phyloP scores from a whole-genome alignment of 2,888 invertebrate genomes.

The Azorinus chamasolen region DNA sequence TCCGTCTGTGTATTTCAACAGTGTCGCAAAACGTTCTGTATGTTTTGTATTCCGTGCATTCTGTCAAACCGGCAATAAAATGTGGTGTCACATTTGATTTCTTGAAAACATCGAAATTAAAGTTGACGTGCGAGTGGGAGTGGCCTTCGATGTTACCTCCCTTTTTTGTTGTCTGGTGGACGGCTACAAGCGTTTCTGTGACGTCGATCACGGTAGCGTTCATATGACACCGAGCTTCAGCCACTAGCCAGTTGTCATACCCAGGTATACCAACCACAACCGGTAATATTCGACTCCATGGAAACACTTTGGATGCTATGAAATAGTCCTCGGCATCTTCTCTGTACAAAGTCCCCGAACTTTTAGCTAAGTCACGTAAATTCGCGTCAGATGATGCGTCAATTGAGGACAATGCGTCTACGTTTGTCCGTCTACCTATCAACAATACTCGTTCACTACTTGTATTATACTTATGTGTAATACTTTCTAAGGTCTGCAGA shows the following conservation, averaged over 20 bases:
- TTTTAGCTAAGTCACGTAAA: constrained; percentile 25
- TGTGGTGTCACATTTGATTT: constrained; percentile 47
- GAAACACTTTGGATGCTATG: constrained; percentile 56
- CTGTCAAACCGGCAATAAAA: constrained; percentile 57
- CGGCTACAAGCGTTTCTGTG: constrained; percentile 52
- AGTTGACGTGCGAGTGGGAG: constrained; percentile 40
- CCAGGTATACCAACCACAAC: constrained; percentile 65
- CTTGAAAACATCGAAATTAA: constrained; percentile 56
- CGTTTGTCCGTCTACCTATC: constrained; percentile 62
- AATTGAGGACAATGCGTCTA: constrained; percentile 43
- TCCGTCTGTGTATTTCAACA: constrained; percentile 25
- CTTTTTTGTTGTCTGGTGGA: constrained; percentile 65
- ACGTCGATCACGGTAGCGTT: constrained; percentile 65
- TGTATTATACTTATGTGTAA: constrained; percentile 33
- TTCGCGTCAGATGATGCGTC: constrained; percentile 37
- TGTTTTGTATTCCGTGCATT: constrained; percentile 39
- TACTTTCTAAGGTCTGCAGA: constrained; percentile 41
- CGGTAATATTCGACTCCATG: constrained; percentile 56
- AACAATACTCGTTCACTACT: constrained; percentile 42
- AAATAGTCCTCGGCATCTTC: constrained; percentile 68
- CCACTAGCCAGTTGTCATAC: constrained; percentile 68
- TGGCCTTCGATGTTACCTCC: constrained; percentile 67
- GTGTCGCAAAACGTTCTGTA: constrained; percentile 49
- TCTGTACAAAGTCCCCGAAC: constrained; percentile 47
- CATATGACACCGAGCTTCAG: constrained; percentile 55